phyloP scores from a whole-genome alignment of 1,140 invertebrate species.

The Lerema accius region DNA sequence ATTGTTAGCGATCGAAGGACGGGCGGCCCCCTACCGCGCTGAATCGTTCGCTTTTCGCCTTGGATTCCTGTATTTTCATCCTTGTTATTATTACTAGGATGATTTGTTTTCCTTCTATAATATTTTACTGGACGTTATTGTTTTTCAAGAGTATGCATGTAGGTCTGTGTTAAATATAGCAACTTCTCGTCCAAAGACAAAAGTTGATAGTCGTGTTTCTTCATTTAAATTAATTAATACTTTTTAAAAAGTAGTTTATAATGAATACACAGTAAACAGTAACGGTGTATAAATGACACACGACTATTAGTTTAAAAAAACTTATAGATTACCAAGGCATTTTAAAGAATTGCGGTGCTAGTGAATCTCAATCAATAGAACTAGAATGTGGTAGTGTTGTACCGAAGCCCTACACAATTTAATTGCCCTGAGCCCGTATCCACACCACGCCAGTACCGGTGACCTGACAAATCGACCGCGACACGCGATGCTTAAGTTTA shows the following conservation, averaged over 20 bases:
- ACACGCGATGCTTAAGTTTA: constrained; percentile 59
- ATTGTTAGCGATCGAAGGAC: constrained; percentile 8
- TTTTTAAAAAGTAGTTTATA: no score
- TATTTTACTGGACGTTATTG: not conserved
- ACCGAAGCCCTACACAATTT: constrained; percentile 70
- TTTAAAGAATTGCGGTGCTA: no score
- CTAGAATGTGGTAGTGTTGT: constrained; percentile 42
- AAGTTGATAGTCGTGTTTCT: no score
- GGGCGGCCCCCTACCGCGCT: not conserved
- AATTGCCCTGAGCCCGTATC: constrained; percentile 73
- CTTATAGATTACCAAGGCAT: no score
- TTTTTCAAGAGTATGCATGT: no score
- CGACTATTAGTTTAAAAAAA: no score
- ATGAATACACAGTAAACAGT: no score
- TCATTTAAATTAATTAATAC: no score
- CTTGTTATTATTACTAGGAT: not conserved
- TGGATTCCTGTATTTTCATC: constrained; percentile 6
- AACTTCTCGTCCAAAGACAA: no score
- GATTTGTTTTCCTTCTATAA: constrained; percentile 2
- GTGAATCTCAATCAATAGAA: constrained; percentile 22
- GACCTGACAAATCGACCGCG: constrained; percentile 75
- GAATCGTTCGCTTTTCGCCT: not conserved
- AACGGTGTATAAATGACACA: no score
- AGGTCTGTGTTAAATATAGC: no score
- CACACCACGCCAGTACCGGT: constrained; percentile 59